Base-by-base conservation (phyloP, 1,140 invertebrate genomes). In the Saxidomus purpurata region DNA sequence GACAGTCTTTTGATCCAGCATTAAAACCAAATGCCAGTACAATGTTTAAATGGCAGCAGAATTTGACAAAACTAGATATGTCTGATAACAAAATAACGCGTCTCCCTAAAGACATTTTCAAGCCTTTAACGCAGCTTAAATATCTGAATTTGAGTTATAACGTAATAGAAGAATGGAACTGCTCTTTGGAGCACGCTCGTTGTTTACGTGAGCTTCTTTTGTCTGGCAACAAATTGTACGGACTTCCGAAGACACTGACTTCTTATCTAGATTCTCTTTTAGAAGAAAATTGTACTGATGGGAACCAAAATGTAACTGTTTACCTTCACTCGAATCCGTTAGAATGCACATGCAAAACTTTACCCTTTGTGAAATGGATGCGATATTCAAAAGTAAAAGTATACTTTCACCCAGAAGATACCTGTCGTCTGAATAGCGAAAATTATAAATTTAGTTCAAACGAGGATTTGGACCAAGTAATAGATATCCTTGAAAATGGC, bases 291-390 rank as follows among this genome's bases (percentile, higher is more conserved):
- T 74, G 69, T 22, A n/a, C 43, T 17, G 43, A 19, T 63, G 3
- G 15, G 22, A 69, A 49, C 8, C 25, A 47, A 36, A 71, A 69
- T 34, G 28, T 85, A 52, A 43, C 40, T 36, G 22, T 71, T 71
- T 38, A 17, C 6, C 43, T 85, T 17, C 3, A 6, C 8, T 22
- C 67, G 31, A 85, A 74, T 25, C 69, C 83, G 15, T 43, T 85
- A 15, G 63, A 74, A 34, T 85, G 83, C 36, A 47, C 63, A 47
- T 85, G 83, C 25, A 17, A 74, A 9, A 28, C 67, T 19, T 71
- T 85, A 28, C 47, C 38, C 9, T 85, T 85, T 36, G 22, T 47
- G 17, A 74, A 76, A 76, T 85, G 83, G 83, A n/a, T 85, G 19
- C 40, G 25, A 19, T 28, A 13, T 22, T 34, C 63, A 22, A 76